Conservation (phyloP, 1,140 invertebrate species). For the Penaeus japonicus region DNA sequence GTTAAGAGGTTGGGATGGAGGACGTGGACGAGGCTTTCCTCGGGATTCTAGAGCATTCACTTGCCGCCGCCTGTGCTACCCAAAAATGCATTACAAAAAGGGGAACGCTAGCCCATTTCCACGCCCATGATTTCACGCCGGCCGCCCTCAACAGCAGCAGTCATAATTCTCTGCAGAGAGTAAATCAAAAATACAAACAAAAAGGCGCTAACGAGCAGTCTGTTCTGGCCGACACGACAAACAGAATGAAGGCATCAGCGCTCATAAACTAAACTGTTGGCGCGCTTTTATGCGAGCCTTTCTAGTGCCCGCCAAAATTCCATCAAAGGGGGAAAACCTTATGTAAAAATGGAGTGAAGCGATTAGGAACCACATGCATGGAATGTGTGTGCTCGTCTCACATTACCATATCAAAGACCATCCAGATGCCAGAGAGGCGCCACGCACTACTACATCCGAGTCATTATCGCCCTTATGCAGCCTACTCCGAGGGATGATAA, state of each 20-base stretch:
- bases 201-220: too few relatives aligned
- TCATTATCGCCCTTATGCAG: constrained; percentile 4
- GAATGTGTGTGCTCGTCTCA: constrained; percentile 47
- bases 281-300: constrained; percentile 16
- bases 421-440: constrained; percentile 13
- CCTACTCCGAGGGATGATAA: neutral
- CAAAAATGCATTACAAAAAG: too few relatives aligned
- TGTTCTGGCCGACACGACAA: neutral
- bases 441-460: neutral
- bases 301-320: constrained; percentile 33
- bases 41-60: too few relatives aligned
- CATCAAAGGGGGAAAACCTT: constrained; percentile 48
- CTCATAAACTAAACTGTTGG: constrained; percentile 32
- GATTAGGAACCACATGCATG: constrained; percentile 50
- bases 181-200: too few relatives aligned
- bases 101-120: too few relatives aligned
- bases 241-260: constrained; percentile 27
- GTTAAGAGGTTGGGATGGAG: too few relatives aligned
- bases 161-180: too few relatives aligned
- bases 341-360: constrained; percentile 55
- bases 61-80: too few relatives aligned
- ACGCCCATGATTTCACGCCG: too few relatives aligned
- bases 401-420: constrained; percentile 50
- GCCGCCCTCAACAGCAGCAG: too few relatives aligned
- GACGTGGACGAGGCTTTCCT: too few relatives aligned